These are phyloP conservation scores for Idaea dimidiata DNA, from an alignment of 2,888 invertebrate species.

Conservation along the genomic window DNA sequence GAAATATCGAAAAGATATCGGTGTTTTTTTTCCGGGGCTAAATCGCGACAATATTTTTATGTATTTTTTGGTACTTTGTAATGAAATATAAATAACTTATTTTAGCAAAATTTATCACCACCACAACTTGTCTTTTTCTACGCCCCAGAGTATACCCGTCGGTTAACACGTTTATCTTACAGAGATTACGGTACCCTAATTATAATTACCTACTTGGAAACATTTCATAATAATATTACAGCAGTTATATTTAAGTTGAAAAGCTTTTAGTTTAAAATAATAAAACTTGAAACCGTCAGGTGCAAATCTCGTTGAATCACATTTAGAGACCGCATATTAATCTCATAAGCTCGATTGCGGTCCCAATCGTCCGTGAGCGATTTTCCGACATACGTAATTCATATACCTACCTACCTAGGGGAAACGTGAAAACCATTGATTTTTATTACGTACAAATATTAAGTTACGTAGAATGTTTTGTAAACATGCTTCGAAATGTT, in stretches of 20 bases:
- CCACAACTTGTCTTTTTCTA: background rate
- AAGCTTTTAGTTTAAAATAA: background rate
- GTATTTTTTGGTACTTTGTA: too few relatives aligned
- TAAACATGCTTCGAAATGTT: background rate
- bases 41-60: too few relatives aligned
- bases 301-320: constrained; percentile 33
- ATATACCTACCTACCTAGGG: too few relatives aligned
- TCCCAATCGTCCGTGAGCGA: constrained; percentile 44
- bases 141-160: background rate
- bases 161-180: background rate
- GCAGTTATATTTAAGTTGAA: background rate
- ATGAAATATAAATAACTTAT: too few relatives aligned
- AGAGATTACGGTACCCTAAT: background rate
- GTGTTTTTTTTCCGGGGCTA: too few relatives aligned
- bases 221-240: background rate
- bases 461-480: background rate
- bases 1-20: too few relatives aligned
- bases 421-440: constrained; percentile 4
- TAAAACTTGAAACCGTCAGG: background rate
- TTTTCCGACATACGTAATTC: constrained; percentile 39
- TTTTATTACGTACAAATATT: background rate
- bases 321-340: constrained; percentile 50
- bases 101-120: background rate
- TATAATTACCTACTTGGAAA: constrained; percentile 1
- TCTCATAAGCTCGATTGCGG: constrained; percentile 51